Conservation (phyloP, 2,797 vertebrate genomes). For the Hemitrygon akajei region DNA sequence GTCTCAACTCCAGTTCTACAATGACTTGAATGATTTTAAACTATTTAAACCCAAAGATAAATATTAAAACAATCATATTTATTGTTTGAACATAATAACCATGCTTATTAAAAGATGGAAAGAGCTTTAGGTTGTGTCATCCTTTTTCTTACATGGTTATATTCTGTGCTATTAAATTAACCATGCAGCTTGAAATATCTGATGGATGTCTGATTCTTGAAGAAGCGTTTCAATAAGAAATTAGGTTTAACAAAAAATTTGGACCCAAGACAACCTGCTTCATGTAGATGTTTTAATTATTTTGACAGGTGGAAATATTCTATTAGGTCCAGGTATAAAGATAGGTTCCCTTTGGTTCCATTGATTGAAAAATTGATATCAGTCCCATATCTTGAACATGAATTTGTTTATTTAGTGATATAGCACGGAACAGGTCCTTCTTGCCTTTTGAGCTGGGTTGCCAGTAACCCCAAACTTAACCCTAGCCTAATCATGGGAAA, state of each 20-base stretch:
- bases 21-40: constrained; percentile 29
- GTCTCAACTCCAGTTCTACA: background rate
- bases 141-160: too few relatives aligned
- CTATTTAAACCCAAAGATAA: constrained; percentile 17
- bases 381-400: background rate
- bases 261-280: background rate
- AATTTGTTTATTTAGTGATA: background rate
- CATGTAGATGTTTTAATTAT: background rate
- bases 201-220: background rate
- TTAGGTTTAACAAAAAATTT: background rate
- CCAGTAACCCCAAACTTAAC: too few relatives aligned
- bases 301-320: constrained; percentile 4
- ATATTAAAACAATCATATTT: constrained; percentile 6
- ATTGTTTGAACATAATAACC: constrained; percentile 21
- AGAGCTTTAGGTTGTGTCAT: background rate
- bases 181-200: background rate
- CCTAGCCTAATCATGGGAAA: too few relatives aligned
- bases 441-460: too few relatives aligned
- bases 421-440: too few relatives aligned
- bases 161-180: background rate
- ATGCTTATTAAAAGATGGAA: background rate
- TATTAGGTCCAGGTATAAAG: background rate
- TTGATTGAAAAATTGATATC: background rate
- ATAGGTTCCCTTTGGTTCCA: background rate
- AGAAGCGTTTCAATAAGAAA: background rate